These are phyloP conservation scores for Marisa cornuarietis DNA, from an alignment of 1,140 invertebrate species.

Conservation along the genomic window DNA sequence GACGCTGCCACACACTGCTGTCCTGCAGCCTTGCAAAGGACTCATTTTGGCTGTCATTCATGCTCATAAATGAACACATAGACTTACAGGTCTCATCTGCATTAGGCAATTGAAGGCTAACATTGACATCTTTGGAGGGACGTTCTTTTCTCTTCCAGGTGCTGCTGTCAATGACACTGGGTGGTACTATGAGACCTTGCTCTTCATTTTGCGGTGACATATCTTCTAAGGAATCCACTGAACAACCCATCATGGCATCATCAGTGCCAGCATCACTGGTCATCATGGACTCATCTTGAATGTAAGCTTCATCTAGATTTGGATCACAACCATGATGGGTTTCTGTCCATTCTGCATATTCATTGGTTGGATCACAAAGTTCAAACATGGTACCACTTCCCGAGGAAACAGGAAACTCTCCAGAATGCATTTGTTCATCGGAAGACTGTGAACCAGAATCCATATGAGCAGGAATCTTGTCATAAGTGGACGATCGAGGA, in stretches of 20 bases:
- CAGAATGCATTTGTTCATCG: not conserved
- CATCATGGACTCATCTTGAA: constrained; percentile 1
- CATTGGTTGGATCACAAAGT: constrained; percentile 20
- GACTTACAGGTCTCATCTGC: constrained; percentile 57
- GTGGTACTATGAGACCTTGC: not conserved
- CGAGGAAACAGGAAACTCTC: not conserved
- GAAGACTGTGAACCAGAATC: not conserved
- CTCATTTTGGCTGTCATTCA: constrained; percentile 7
- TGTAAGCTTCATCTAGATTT: constrained; percentile 20
- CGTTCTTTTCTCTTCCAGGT: constrained; percentile 57
- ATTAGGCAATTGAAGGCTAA: constrained; percentile 44
- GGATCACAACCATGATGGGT: not conserved
- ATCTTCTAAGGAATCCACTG: constrained; percentile 25
- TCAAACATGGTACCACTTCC: constrained; percentile 28
- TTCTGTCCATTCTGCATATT: not conserved
- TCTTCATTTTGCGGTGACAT: not conserved
- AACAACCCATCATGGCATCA: constrained; percentile 3
- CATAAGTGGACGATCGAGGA: constrained; percentile 6
- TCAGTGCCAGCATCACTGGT: not conserved
- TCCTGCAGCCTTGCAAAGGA: not conserved
- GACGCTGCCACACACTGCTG: constrained; percentile 6
- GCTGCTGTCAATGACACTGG: constrained; percentile 30
- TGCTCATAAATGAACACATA: constrained; percentile 30
- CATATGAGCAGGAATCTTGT: constrained; percentile 1
- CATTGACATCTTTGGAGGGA: constrained; percentile 31